Base-by-base conservation (phyloP, 2,797 vertebrate genomes). In the Cheirogaleus major region DNA sequence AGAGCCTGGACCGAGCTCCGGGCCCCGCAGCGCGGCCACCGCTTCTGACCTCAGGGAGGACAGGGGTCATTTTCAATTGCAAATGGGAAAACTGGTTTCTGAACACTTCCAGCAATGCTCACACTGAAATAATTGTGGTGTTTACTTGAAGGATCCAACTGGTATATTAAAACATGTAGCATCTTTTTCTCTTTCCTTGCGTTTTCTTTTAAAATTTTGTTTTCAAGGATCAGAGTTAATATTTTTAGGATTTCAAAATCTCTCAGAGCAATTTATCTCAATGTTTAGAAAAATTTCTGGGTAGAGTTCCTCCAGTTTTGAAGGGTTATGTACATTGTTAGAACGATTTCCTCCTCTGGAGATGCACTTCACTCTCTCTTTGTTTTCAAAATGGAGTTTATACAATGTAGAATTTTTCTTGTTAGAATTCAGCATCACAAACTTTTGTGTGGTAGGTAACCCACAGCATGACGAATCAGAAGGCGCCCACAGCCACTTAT, bases 91-190 rank as follows among this genome's bases (percentile, higher is more conserved):
- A 15, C 13, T 32, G 41, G 2, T 41, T 41, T 32, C 55, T 18
- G 25, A 17, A 6, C 14, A 12, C 2, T n/a, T 11, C 32, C 17
- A 6, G 27, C 23, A 2, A 11, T 0, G 23, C 6, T 0, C 0
- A 4, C 30, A 2, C 43, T 3, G 80, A 20, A 25, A 25, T 0
- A 23, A 13, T 20, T 20, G 23, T 0, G 2, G 27, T 2, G 55
- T 52, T 14, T 0, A 3, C 20, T 32, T 2, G 27, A 11, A 35
- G 43, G 43, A 9, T 10, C 52, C 15, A 1, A 10, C 1, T 4
- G 43, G 2, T 12, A 1, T 0, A 5, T 18, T 15, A 35, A 50
- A 65, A 30, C 52, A 2, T 0, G 17, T 27, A 1, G 2, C 15
- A 4, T 4, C 55, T 13, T 17, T 20, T 35, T 43, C 27, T 30